Conservation (phyloP, 2,113 vertebrate genomes). For the Telmatochromis brachygnathus region DNA sequence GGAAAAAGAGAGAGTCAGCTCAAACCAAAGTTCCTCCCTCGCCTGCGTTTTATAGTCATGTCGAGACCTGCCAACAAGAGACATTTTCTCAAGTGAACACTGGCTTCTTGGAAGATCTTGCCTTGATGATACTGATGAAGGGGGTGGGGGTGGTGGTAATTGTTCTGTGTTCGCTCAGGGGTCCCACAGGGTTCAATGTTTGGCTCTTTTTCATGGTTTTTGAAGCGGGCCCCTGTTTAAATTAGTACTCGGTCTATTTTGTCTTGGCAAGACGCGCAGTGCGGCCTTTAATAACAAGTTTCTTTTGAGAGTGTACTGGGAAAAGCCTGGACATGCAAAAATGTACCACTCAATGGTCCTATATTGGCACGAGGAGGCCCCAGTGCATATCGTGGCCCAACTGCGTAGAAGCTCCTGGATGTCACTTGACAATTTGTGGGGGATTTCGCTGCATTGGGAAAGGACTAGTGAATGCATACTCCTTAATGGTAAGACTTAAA, state of each 20-base stretch:
- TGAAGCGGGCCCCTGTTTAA: constrained; percentile 52
- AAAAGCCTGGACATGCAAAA: constrained; percentile 77
- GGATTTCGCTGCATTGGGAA: constrained; percentile 90
- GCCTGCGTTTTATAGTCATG: constrained; percentile 98
- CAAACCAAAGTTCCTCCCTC: constrained; percentile 91
- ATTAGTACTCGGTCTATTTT: constrained; percentile 80
- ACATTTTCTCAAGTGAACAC: constrained; percentile 97
- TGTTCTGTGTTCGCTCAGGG: constrained; percentile 63
- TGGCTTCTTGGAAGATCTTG: constrained; percentile 99
- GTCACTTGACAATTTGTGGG: constrained; percentile 99
- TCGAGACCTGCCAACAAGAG: constrained; percentile 99
- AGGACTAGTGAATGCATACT: constrained; percentile 93
- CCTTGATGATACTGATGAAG: constrained; percentile 93
- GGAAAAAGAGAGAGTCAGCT: constrained; percentile 75
- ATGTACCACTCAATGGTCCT: constrained; percentile 85
- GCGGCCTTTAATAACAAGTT: constrained; percentile 90
- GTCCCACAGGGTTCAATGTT: constrained; percentile 54
- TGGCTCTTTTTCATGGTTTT: constrained; percentile 42
- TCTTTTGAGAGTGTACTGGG: constrained; percentile 86
- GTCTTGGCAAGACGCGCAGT: constrained; percentile 99
- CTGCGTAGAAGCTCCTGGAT: constrained; percentile 99
- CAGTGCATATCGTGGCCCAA: constrained; percentile 95
- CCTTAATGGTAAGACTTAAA: constrained; percentile 83
- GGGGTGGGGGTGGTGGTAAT: constrained; percentile 43
- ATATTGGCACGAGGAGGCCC: constrained; percentile 92